These are phyloP conservation scores for Parnassius orleans DNA, from an alignment of 2,888 invertebrate species.

Conservation along the genomic window DNA sequence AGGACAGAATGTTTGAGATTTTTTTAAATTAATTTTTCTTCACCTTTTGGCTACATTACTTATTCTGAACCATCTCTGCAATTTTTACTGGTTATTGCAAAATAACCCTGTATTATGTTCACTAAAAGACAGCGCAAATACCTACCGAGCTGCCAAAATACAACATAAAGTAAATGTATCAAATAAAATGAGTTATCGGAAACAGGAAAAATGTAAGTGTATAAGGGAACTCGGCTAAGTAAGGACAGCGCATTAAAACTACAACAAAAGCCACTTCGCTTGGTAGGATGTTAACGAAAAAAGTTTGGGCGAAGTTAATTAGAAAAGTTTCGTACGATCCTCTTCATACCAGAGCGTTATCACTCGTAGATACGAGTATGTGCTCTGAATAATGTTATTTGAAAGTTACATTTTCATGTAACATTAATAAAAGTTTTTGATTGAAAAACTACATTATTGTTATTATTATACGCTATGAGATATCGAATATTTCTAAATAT, in stretches of 20 bases:
- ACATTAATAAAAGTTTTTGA: background rate
- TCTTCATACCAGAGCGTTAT: slow-evolving; percentile 20
- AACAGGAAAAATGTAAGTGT: slow-evolving; percentile 18
- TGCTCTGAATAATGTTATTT: slow-evolving; percentile 23
- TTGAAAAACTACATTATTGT: no score
- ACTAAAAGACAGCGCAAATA: no score
- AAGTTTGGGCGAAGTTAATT: slow-evolving; percentile 64
- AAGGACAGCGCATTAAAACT: slow-evolving; percentile 48
- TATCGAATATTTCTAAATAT: no score
- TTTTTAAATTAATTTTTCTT: no score
- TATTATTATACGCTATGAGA: no score
- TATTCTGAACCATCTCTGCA: no score
- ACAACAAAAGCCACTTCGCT: slow-evolving; percentile 57
- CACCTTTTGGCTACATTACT: no score
- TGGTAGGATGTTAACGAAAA: slow-evolving; percentile 59
- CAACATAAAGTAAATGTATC: slow-evolving; percentile 19
- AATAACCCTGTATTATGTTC: no score
- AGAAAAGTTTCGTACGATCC: slow-evolving; percentile 58
- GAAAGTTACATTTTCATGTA: slow-evolving; percentile 9
- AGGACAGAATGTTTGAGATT: no score
- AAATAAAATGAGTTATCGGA: slow-evolving; percentile 25
- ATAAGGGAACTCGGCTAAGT: slow-evolving; percentile 18
- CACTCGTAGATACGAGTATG: slow-evolving; percentile 17
- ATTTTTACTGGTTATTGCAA: no score
- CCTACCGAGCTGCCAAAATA: background rate